A percentile compares a stretch with the other conserved stretches of the same genome.
phyloP scores from a whole-genome alignment of 1,140 invertebrate species.

The Pectinophora gossypiella region DNA sequence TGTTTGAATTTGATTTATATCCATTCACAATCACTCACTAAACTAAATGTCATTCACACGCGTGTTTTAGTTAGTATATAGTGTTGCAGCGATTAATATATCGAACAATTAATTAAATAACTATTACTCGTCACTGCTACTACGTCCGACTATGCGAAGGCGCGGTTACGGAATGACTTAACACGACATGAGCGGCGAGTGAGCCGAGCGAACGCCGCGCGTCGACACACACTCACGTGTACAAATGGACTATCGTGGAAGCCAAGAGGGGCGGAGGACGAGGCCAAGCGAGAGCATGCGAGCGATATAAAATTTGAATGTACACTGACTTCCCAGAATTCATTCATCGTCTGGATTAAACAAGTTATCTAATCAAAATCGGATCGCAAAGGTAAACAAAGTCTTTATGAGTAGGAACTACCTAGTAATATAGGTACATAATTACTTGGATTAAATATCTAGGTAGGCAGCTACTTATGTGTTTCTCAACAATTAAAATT shows the following conservation, averaged over 20 bases:
- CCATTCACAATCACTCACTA: too few species aligned
- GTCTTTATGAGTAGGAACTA: too few species aligned
- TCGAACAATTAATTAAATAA: too few species aligned
- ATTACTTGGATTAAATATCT: too few species aligned
- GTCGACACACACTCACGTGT: not conserved
- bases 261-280: constrained; percentile 18
- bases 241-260: constrained; percentile 5
- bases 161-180: not conserved
- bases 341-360: too few species aligned
- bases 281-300: constrained; percentile 6
- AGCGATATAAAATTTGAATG: constrained; percentile 43
- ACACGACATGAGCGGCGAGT: not conserved
- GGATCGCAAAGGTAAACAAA: too few species aligned
- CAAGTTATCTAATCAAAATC: too few species aligned
- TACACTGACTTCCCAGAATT: constrained; percentile 58
- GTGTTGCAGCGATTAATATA: too few species aligned
- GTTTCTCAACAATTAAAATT: too few species aligned
- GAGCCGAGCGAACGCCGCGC: not conserved
- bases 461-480: too few species aligned
- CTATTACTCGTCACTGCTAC: not conserved
- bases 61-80: not conserved
- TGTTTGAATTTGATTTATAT: too few species aligned
- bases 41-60: not conserved
- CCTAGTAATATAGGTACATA: too few species aligned
- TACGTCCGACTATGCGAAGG: not conserved